Conservation (phyloP, 2,888 invertebrate species). For the Polymixis flavicincta region DNA sequence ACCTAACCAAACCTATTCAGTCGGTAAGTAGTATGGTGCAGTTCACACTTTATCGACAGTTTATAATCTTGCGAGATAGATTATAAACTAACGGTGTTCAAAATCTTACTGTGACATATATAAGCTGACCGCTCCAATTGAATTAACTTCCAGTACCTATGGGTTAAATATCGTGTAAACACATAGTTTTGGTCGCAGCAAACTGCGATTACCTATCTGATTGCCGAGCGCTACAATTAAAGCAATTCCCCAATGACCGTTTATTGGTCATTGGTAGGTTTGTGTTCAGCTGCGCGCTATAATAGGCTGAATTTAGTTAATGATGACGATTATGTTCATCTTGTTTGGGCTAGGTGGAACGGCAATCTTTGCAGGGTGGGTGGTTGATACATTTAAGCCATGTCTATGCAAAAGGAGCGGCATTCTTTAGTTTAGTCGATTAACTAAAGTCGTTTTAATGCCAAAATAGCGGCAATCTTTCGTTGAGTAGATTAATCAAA, state of each 20-base stretch:
- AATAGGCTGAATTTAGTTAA: neutral
- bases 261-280: neutral
- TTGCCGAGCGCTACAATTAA: conserved; percentile 7
- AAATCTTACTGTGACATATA: too few species aligned
- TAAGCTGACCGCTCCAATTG: too few species aligned
- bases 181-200: conserved; percentile 7
- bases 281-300: neutral
- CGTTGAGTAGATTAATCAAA: too few species aligned
- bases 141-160: too few species aligned
- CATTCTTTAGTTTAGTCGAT: too few species aligned
- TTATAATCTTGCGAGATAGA: too few species aligned
- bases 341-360: neutral
- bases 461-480: too few species aligned
- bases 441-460: too few species aligned
- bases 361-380: neutral
- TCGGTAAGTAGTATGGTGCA: too few species aligned
- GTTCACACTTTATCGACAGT: too few species aligned
- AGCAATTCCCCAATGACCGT: neutral
- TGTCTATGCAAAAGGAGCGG: neutral
- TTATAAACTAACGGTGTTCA: too few species aligned
- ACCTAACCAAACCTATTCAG: too few species aligned
- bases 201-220: conserved; percentile 7
- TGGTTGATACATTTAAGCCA: neutral
- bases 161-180: neutral
- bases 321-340: neutral